These are phyloP conservation scores for Drosophila kikkawai DNA, from an alignment of 1,140 invertebrate genomes.

Conservation along the genomic window DNA sequence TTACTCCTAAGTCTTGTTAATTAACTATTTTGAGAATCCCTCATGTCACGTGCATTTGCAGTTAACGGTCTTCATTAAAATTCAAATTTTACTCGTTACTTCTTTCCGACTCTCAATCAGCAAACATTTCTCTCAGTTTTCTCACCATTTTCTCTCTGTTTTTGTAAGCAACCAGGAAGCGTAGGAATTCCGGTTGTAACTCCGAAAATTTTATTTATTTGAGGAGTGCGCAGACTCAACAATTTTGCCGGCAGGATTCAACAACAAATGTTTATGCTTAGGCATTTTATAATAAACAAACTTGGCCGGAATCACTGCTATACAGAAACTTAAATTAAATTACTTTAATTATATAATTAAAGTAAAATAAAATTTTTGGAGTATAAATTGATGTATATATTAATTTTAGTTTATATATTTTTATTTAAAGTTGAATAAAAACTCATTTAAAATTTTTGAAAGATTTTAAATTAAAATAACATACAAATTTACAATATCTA, in stretches of 20 bases:
- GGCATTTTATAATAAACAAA: constrained; percentile 65
- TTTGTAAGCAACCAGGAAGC: constrained; percentile 42
- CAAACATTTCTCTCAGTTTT: background rate
- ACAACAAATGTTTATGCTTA: constrained; percentile 78
- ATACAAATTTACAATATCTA: no score
- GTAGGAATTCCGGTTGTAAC: constrained; percentile 56
- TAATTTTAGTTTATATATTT: background rate
- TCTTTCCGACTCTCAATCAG: constrained; percentile 10
- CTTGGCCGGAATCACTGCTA: background rate
- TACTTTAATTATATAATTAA: no score
- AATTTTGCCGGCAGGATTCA: constrained; percentile 72
- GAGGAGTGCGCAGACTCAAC: constrained; percentile 73
- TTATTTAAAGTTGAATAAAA: background rate
- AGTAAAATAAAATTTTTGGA: background rate
- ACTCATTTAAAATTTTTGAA: background rate
- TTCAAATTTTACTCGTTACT: constrained; percentile 67
- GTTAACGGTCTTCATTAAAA: constrained; percentile 56
- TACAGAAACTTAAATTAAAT: background rate
- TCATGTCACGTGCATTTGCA: constrained; percentile 29
- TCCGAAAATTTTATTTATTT: constrained; percentile 58
- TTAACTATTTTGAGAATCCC: background rate
- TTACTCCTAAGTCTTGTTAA: background rate
- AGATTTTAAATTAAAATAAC: background rate
- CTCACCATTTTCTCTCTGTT: background rate
- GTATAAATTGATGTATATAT: background rate